phyloP scores from a whole-genome alignment of 2,113 vertebrate species.

The Neodon shergylaensis region DNA sequence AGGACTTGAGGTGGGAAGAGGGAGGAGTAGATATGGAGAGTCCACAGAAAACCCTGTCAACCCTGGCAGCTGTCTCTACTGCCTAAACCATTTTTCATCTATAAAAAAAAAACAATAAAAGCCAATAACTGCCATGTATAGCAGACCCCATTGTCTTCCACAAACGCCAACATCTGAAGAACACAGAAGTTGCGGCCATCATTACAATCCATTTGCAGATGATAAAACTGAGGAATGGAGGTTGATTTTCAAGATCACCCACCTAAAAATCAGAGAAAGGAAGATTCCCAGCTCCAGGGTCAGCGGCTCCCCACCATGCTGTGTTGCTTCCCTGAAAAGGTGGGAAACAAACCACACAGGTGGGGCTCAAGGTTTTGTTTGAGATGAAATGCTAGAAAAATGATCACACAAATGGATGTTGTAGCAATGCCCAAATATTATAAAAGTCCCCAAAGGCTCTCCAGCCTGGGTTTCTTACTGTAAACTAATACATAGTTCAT shows the following conservation, averaged over 20 bases:
- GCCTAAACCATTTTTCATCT: not conserved
- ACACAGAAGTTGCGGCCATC: not conserved
- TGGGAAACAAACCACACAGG: not conserved
- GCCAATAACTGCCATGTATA: not conserved
- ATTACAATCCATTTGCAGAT: not conserved
- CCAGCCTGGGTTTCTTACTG: not conserved
- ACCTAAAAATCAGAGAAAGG: not conserved
- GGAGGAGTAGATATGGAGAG: not conserved
- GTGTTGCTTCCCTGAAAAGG: not conserved
- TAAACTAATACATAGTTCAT: not conserved
- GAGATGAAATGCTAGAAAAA: not conserved
- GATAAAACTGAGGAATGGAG: not conserved
- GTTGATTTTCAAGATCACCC: not conserved
- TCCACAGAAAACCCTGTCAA: not conserved
- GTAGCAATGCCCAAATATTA: not conserved
- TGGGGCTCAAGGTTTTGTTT: not conserved
- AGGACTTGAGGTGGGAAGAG: not conserved
- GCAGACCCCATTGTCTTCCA: not conserved
- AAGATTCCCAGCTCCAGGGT: not conserved
- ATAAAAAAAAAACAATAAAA: not conserved
- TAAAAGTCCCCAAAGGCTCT: not conserved
- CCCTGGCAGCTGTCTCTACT: not conserved
- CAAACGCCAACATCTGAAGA: not conserved
- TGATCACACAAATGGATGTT: not conserved
- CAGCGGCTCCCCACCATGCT: rapidly evolving